phyloP scores from a whole-genome alignment of 2,888 invertebrate genomes.

The Noctua janthe region DNA sequence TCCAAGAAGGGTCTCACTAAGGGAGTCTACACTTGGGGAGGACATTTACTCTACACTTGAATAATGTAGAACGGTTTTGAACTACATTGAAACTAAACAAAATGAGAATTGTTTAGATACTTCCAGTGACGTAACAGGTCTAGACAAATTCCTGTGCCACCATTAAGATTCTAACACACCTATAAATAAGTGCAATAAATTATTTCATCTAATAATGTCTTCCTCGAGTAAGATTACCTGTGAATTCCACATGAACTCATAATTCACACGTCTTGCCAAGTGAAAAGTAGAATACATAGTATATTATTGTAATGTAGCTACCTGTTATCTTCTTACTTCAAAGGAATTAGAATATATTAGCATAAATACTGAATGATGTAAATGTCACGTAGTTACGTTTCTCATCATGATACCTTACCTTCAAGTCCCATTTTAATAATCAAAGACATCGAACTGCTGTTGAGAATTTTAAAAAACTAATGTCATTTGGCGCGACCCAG shows the following conservation, averaged over 20 bases:
- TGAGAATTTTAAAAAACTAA: not conserved
- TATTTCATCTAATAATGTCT: constrained; percentile 49
- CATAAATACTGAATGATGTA: constrained; percentile 6
- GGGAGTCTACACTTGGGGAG: not conserved
- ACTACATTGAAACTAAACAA: not conserved
- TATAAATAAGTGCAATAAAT: constrained; percentile 59
- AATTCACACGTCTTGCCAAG: constrained; percentile 45
- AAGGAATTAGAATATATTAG: constrained; percentile 27
- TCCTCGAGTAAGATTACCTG: constrained; percentile 44
- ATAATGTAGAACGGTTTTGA: not conserved
- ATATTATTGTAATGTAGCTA: constrained; percentile 15
- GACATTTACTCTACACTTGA: not conserved
- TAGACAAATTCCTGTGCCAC: constrained; percentile 31
- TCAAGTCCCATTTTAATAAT: not conserved
- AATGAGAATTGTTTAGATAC: not conserved
- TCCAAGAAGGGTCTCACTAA: not conserved
- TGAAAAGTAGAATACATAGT: not conserved
- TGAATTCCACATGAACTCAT: constrained; percentile 31
- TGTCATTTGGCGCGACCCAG: no score
- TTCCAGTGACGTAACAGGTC: constrained; percentile 22
- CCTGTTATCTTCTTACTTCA: not conserved
- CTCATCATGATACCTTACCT: not conserved
- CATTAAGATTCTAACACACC: constrained; percentile 20
- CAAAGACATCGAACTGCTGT: not conserved
- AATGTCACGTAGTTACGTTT: not conserved